A percentile compares a stretch with the other conserved stretches of the same genome.
Conservation (phyloP, 2,888 invertebrate species). For the Nematopogon swammerdamellus region DNA sequence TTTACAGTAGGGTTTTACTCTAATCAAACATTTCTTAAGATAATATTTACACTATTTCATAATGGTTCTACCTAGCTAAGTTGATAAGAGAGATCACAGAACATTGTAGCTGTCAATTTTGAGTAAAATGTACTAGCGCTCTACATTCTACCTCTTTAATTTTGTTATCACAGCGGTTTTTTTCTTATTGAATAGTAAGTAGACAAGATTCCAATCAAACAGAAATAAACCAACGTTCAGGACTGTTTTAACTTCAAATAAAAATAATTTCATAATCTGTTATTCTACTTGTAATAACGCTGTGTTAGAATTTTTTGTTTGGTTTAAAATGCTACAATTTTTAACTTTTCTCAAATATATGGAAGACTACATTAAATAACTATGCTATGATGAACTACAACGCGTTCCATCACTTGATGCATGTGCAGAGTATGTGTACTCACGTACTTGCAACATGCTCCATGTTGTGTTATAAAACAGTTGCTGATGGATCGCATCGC, state of each 20-base stretch:
- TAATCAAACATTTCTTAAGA: constrained; percentile 21
- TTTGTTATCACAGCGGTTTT: constrained; percentile 48
- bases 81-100: constrained; percentile 59
- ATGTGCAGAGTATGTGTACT: too few species aligned
- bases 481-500: neutral
- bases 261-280: too few species aligned
- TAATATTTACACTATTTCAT: constrained; percentile 49
- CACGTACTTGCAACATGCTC: too few species aligned
- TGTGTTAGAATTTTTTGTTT: too few species aligned
- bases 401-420: too few species aligned
- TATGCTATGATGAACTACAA: neutral
- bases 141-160: constrained; percentile 46
- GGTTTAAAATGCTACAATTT: constrained; percentile 41
- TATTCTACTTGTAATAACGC: too few species aligned
- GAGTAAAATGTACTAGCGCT: constrained; percentile 46
- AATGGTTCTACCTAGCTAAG: constrained; percentile 37
- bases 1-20: constrained; percentile 45
- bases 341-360: constrained; percentile 43
- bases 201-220: too few species aligned
- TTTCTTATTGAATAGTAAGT: constrained; percentile 24
- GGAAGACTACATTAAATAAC: constrained; percentile 33
- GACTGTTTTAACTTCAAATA: too few species aligned
- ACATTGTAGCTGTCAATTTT: constrained; percentile 59
- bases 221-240: too few species aligned
- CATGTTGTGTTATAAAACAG: too few species aligned